phyloP scores from a whole-genome alignment of 2,888 invertebrate genomes.

The Drosophila ezoana region DNA sequence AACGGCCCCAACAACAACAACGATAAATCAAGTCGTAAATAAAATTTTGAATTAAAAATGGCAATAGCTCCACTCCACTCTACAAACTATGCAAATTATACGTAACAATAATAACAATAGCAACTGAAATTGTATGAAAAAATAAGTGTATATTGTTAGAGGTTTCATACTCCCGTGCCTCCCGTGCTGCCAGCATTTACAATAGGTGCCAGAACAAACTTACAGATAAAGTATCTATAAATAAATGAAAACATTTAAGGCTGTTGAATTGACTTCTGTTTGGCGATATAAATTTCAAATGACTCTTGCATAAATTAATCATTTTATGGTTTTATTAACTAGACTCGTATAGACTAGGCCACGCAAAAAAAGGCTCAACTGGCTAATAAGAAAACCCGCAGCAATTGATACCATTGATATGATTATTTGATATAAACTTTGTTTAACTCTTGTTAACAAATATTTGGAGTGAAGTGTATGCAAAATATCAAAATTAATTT shows the following conservation, averaged over 20 bases:
- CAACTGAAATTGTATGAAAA: constrained; percentile 35
- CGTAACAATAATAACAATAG: constrained; percentile 44
- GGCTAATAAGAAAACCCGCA: not conserved
- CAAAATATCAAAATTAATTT: too few species aligned
- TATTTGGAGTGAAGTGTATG: too few species aligned
- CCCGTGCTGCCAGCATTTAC: constrained; percentile 28
- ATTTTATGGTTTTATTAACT: constrained; percentile 16
- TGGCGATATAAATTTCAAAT: constrained; percentile 37
- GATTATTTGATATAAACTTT: too few species aligned
- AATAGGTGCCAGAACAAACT: constrained; percentile 51
- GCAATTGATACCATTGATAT: not conserved
- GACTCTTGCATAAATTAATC: constrained; percentile 36
- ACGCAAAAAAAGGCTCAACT: constrained; percentile 5
- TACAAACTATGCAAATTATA: constrained; percentile 52
- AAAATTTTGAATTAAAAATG: constrained; percentile 57
- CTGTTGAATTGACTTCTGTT: constrained; percentile 64
- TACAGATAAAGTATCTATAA: constrained; percentile 43
- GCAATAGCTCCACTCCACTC: constrained; percentile 36
- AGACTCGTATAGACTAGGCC: not conserved
- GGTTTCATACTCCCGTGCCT: constrained; percentile 30
- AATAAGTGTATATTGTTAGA: constrained; percentile 24
- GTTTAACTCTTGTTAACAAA: too few species aligned
- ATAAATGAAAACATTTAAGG: constrained; percentile 54
- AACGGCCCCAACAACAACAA: constrained; percentile 14
- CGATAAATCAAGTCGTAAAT: constrained; percentile 43